Evolutionary conservation across 2,113 vertebrate species (phyloP), one percentile per base, ranked within the genome.

Genomic region (Pao palembangensis): DNA sequence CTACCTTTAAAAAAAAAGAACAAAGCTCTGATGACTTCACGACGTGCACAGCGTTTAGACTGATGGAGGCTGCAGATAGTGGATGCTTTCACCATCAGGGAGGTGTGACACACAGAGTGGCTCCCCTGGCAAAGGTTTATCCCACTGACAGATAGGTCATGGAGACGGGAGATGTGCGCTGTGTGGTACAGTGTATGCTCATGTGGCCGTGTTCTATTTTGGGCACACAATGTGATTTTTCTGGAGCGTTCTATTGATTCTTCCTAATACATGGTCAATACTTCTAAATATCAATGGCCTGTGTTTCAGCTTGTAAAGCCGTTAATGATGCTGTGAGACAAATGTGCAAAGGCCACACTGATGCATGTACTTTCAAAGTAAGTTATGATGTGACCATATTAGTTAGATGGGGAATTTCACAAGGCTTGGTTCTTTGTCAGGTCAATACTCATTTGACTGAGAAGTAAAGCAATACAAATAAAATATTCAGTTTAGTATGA

Each of bases 221-320:
- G 55, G 47, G 55, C 62, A 44, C 34, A 56, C 17, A 25, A 41
- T 58, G 47, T 64, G 53, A 54, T 46, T 60, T 56, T 71, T 67
- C 58, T 54, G 25, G 16, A 41, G 15, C 15, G 58, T 54, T 56
- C 23, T 20, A 86, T 87, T 76, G 78, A 83, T 79, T 75, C 6
- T 48, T 69, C 54, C 60, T 48, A 54, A 61, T 61, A 75, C 47
- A 73, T 55, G 46, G 46, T 82, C 73, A 67, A 78, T 75, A 58
- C 42, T 66, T 71, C 12, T 52, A 70, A 71, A 64, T 55, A 67
- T 57, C 59, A 72, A 23, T 75, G 66, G 55, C 5, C 25, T 34
- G 63, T n/a, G 17, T 69, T 63, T 50, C 55, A 53, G 6, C 20
- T n/a, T 6, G 17, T 12, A 51, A 63, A 61, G 11, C 18, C 48